Conservation (phyloP, 23 tunicate genomes). For the Ciona savignyi region DNA sequence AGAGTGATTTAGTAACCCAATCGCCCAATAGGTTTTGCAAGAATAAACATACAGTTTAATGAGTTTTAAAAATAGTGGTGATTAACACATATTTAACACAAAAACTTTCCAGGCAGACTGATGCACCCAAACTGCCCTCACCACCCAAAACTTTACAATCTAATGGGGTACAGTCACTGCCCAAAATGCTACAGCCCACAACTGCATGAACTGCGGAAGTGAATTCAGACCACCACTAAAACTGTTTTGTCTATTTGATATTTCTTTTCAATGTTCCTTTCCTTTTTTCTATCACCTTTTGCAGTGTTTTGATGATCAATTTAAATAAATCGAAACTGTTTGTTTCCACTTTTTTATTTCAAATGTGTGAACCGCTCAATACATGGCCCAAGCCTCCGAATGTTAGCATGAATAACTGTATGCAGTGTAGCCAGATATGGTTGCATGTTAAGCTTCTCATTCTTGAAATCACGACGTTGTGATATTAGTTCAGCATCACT, state of each 20-base stretch:
- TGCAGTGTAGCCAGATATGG: slow-evolving; percentile 54
- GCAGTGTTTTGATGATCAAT: not conserved
- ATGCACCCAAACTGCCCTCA: slow-evolving; percentile 31
- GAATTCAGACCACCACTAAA: not conserved
- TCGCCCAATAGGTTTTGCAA: too few species aligned
- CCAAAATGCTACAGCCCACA: slow-evolving; percentile 24
- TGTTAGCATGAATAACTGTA: slow-evolving; percentile 57
- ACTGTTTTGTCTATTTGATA: not conserved
- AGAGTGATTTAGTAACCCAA: too few species aligned
- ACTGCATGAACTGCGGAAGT: slow-evolving; percentile 11
- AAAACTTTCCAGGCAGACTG: slow-evolving; percentile 22
- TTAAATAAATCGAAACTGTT: not conserved
- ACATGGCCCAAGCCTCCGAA: slow-evolving; percentile 42
- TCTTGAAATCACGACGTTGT: slow-evolving; percentile 29
- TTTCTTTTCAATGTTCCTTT: not conserved
- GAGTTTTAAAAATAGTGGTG: too few species aligned
- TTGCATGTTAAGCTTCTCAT: slow-evolving; percentile 37
- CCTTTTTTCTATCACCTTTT: not conserved
- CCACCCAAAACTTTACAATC: slow-evolving; percentile 55
- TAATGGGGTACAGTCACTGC: slow-evolving; percentile 51
- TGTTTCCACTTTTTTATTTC: not conserved
- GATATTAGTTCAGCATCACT: too few species aligned
- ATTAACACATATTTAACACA: too few species aligned
- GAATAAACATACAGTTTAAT: too few species aligned
- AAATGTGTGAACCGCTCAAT: slow-evolving; percentile 31